Evolutionary conservation across 30 jellyfish, hydroid and myxozoan genomes (phyloP).

Genomic region (Aurelia sp.): DNA sequence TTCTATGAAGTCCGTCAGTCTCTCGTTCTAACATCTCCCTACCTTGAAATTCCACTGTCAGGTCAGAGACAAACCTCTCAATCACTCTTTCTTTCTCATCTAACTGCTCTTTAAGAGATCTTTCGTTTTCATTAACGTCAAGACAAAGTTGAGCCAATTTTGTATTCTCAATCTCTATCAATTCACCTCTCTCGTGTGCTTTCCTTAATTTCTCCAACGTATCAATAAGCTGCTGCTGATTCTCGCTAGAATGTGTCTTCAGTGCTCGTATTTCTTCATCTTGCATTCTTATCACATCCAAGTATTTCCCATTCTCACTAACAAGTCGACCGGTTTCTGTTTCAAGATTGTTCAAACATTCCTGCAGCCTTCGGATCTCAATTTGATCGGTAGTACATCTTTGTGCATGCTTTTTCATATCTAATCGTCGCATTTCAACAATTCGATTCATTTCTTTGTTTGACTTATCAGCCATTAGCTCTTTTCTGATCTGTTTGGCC

Average conservation of each 20-base stretch:
- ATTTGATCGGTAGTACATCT: neutral
- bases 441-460: neutral
- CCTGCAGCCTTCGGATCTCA: neutral
- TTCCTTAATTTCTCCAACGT: neutral
- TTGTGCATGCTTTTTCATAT: neutral
- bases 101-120: neutral
- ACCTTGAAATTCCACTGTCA: neutral
- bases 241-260: neutral
- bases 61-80: neutral
- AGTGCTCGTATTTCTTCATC: neutral
- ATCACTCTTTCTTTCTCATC: constrained; percentile 1
- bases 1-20: neutral
- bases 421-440: neutral
- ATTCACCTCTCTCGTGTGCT: neutral
- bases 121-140: neutral
- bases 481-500: neutral
- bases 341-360: neutral
- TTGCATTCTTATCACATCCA: constrained; percentile 5
- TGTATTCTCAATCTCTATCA: neutral
- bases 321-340: neutral
- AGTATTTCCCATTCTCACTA: neutral
- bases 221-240: neutral
- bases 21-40: neutral
- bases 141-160: neutral
- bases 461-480: neutral